Evolutionary conservation across 2,113 vertebrate species (phyloP).

Genomic region (Nerophis ophidion): DNA sequence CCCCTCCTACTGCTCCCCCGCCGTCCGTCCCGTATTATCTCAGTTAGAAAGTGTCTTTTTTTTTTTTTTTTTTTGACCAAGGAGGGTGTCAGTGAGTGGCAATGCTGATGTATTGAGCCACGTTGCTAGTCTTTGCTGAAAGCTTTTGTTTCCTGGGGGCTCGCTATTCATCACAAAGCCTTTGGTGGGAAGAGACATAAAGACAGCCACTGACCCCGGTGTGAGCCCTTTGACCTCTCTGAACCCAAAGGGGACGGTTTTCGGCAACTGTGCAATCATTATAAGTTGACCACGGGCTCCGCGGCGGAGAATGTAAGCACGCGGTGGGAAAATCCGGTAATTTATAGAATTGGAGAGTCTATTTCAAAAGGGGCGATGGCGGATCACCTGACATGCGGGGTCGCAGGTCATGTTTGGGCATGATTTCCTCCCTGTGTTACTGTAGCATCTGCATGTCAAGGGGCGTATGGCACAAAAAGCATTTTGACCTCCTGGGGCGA

Average conservation of each 20-base stretch:
- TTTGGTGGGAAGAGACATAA: slow-evolving; percentile 86
- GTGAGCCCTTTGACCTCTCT: slow-evolving; percentile 90
- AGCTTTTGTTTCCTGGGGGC: slow-evolving; percentile 82
- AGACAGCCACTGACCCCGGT: slow-evolving; percentile 82
- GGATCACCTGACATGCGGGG: slow-evolving; percentile 90
- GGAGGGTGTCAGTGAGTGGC: slow-evolving; percentile 73
- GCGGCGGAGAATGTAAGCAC: slow-evolving; percentile 72
- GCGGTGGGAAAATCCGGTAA: slow-evolving; percentile 90
- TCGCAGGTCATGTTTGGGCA: slow-evolving; percentile 89
- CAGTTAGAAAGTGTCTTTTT: slow-evolving; percentile 76
- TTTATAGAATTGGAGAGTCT: slow-evolving; percentile 89
- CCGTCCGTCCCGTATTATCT: slow-evolving; percentile 55
- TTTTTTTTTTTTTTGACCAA: slow-evolving; percentile 28
- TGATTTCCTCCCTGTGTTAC: slow-evolving; percentile 88
- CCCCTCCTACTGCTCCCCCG: slow-evolving; percentile 14
- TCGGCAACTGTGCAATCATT: slow-evolving; percentile 81
- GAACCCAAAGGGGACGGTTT: slow-evolving; percentile 85
- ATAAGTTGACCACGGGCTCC: slow-evolving; percentile 71
- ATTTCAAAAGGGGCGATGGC: slow-evolving; percentile 87
- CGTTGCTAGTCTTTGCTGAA: slow-evolving; percentile 87
- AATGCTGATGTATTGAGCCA: slow-evolving; percentile 89
- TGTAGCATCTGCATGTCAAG: slow-evolving; percentile 97
- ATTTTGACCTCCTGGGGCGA: slow-evolving; percentile 76
- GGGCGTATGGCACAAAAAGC: slow-evolving; percentile 75
- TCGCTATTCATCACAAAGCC: slow-evolving; percentile 94